phyloP scores from a whole-genome alignment of 1,140 invertebrate genomes.

The Spodoptera litura region DNA sequence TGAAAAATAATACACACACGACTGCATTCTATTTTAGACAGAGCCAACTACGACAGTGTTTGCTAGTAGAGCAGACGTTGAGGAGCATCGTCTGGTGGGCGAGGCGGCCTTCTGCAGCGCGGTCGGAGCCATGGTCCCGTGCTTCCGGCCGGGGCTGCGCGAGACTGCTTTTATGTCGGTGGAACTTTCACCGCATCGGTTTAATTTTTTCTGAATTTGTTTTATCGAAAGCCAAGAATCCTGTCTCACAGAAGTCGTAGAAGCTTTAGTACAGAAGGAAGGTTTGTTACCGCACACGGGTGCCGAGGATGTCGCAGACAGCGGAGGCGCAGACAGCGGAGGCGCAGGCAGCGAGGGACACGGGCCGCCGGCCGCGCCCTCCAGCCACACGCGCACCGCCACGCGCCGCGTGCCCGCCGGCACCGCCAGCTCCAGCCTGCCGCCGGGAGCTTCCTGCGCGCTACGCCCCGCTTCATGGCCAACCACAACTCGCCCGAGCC shows the following conservation, averaged over 20 bases:
- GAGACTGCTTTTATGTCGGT: background rate
- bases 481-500: background rate
- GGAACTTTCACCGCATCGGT: background rate
- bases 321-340: background rate
- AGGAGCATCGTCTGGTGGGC: background rate
- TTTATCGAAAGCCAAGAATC: background rate
- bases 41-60: background rate
- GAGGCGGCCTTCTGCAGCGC: background rate
- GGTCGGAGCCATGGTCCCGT: background rate
- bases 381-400: constrained; percentile 11
- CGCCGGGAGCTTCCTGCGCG: background rate
- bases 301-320: background rate
- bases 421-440: background rate
- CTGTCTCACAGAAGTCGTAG: background rate
- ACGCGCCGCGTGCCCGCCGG: background rate
- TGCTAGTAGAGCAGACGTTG: background rate
- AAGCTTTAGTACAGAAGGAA: background rate
- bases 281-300: background rate
- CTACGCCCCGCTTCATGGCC: too few relatives aligned
- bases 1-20: constrained; percentile 13
- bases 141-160: background rate
- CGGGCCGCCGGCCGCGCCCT: background rate
- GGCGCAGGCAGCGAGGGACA: background rate
- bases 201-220: constrained; percentile 1
- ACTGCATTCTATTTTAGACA: background rate